Conservation (phyloP, 2,797 vertebrate genomes). For the Uromys caudimaculatus region DNA sequence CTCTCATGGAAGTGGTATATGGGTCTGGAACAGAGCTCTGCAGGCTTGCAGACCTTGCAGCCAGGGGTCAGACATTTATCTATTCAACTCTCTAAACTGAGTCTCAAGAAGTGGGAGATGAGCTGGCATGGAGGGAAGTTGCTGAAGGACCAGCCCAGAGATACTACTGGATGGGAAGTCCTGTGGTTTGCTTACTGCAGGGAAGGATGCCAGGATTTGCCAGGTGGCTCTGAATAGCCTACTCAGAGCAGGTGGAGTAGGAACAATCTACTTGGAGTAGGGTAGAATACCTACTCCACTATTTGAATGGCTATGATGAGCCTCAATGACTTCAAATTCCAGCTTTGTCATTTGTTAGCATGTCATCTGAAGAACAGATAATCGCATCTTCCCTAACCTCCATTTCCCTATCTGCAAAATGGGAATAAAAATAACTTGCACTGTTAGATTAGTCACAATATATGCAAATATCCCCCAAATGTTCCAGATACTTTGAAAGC, state of each 20-base stretch:
- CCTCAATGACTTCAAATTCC: not conserved
- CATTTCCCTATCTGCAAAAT: not conserved
- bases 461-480: not conserved
- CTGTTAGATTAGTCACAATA: not conserved
- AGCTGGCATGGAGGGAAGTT: not conserved
- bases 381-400: not conserved
- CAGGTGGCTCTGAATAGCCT: no score
- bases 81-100: not conserved
- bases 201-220: not conserved
- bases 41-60: not conserved
- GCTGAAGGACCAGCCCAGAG: not conserved
- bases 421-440: not conserved
- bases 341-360: not conserved
- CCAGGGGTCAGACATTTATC: not conserved
- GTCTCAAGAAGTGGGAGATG: not conserved
- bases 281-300: no score
- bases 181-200: not conserved
- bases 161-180: no score
- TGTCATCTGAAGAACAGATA: not conserved
- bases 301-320: not conserved
- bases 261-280: not conserved
- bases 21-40: not conserved
- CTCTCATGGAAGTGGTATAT: not conserved
- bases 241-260: not conserved
- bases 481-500: not conserved